Evolutionary conservation across 2,888 invertebrate species (phyloP), one percentile per base, ranked within the genome.

Genomic region (Folsomia manolachei): DNA sequence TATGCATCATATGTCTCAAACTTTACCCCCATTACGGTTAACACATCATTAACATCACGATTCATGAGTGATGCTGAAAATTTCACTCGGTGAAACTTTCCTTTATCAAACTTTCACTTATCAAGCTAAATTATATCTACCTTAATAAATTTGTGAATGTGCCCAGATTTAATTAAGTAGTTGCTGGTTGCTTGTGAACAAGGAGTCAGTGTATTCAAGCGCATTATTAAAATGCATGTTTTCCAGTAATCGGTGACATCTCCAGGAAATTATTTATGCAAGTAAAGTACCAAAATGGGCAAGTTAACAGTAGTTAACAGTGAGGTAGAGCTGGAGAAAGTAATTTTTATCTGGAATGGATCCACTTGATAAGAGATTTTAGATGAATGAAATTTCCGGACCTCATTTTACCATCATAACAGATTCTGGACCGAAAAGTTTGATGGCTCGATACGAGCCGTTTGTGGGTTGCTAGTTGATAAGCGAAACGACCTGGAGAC

Each of bases 41-140:
- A 56, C 56, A 56, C 56, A 56, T 56, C 56, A 56, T 56, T 56
- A 56, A 56, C 56, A 56, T 56, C 21, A 21, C 21, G 11, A 21
- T 56, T 56, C 39, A 39, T 39, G 14, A 39, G 39, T 56, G 7
- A 56, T 56, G 4, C 56, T 56, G 19, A 56, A 56, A 56, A 56
- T 21, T 14, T 39, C 39, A 39, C 39, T 39, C 4, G 14, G 14
- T 14, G 4, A 39, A 39, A 39, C 39, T 39, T 39, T 39, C 39
- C 14, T 14, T 39, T 39, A 39, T 39, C n/a, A n/a, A n/a, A n/a
- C 39, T 39, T 39, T 39, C 14, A 39, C 39, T 4, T 39, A 39
- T n/a, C 39, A 39, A n/a, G n/a, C 39, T 14, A 4, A 39, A 14
- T 39, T 9, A 39, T 39, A 39, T 14, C 7, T 14, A 39, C 39